Evolutionary conservation across 2,888 invertebrate species (phyloP).

Genomic region (Trichopria drosophilae): DNA sequence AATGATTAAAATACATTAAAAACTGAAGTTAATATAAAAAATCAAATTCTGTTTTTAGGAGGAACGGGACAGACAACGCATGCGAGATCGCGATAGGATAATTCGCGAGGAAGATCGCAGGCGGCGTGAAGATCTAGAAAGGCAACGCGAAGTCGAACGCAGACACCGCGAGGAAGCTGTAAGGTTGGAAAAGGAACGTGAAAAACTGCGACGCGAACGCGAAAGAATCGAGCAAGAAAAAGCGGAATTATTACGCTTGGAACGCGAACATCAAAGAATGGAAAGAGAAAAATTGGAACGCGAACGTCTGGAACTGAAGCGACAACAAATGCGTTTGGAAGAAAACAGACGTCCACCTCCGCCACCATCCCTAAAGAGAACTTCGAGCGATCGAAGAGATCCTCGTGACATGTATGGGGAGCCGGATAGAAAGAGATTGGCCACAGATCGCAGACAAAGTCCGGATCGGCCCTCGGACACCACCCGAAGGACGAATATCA

Average conservation of each 20-base stretch:
- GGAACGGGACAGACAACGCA: conserved; percentile 73
- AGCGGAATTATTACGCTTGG: conserved; percentile 79
- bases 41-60: conserved; percentile 60
- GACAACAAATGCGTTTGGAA: conserved; percentile 69
- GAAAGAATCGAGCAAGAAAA: conserved; percentile 88
- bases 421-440: conserved; percentile 53
- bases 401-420: conserved; percentile 53
- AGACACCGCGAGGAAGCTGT: conserved; percentile 84
- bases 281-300: conserved; percentile 74
- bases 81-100: conserved; percentile 77
- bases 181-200: conserved; percentile 78
- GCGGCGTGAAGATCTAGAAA: conserved; percentile 75
- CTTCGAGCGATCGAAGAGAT: conserved; percentile 52
- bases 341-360: conserved; percentile 49
- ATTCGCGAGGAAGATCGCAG: conserved; percentile 80
- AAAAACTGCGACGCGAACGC: conserved; percentile 79
- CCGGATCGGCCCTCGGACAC: conserved; percentile 51
- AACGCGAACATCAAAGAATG: conserved; percentile 79
- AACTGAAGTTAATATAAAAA: background rate
- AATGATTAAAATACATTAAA: conserved; percentile 5
- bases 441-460: conserved; percentile 46
- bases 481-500: conserved; percentile 50
- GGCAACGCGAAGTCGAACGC: conserved; percentile 78
- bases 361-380: conserved; percentile 49
- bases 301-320: conserved; percentile 81